A percentile compares a stretch with the other conserved stretches of the same genome.
Conservation (phyloP, 1,140 invertebrate genomes). For the Drosophila pruinosa region DNA sequence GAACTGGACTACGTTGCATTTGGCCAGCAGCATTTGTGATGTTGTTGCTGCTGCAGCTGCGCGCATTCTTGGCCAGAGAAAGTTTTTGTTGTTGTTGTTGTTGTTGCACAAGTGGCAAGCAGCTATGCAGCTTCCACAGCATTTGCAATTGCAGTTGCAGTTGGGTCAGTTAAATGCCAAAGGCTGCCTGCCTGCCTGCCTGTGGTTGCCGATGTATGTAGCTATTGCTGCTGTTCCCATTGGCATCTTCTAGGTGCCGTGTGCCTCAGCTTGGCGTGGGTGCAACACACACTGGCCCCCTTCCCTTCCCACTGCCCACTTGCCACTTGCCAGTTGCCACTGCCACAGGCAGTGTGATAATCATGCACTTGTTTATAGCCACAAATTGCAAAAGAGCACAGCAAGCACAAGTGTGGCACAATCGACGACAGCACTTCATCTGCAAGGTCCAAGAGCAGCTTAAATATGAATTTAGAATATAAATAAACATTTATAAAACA, state of each 20-base stretch:
- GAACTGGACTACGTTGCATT: conserved; percentile 65
- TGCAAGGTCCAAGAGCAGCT: neutral
- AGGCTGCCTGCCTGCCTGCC: conserved; percentile 34
- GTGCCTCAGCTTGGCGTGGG: conserved; percentile 22
- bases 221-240: conserved; percentile 20
- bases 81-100: conserved; percentile 65
- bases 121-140: conserved; percentile 38
- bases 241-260: conserved; percentile 23
- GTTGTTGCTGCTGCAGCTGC: conserved; percentile 68
- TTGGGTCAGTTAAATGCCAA: conserved; percentile 66
- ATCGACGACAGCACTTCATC: neutral
- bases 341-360: conserved; percentile 14
- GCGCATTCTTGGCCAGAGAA: conserved; percentile 77
- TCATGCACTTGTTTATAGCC: conserved; percentile 38
- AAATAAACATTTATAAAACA: no score
- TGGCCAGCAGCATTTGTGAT: conserved; percentile 47
- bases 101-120: conserved; percentile 59
- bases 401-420: neutral
- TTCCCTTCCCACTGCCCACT: neutral
- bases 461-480: no score
- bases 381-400: conserved; percentile 21
- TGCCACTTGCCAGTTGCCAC: neutral
- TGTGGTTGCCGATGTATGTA: conserved; percentile 14
- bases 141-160: conserved; percentile 37
- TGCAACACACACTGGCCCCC: conserved; percentile 31